Evolutionary conservation across 2,797 vertebrate genomes (phyloP).

Genomic region (Esox masquinongy): DNA sequence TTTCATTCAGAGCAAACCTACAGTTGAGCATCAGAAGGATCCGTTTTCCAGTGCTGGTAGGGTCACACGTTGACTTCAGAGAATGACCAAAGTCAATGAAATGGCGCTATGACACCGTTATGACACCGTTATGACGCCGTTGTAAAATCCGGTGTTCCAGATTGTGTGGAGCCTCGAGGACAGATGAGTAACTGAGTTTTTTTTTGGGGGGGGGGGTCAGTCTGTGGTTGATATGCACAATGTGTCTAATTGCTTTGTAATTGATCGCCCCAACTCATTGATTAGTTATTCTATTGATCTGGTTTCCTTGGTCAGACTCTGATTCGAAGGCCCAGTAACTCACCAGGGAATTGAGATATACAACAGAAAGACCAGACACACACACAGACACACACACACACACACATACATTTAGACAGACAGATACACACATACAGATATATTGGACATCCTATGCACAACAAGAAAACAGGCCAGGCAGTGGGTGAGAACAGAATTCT

Average conservation of each 20-base stretch:
- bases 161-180: slow-evolving; percentile 25
- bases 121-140: no score
- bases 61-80: no score
- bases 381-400: slow-evolving; percentile 3
- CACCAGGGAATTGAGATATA: slow-evolving; percentile 56
- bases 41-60: no score
- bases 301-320: slow-evolving; percentile 53
- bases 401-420: slow-evolving; percentile 45
- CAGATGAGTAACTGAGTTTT: no score
- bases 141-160: slow-evolving; percentile 2
- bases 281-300: slow-evolving; percentile 73
- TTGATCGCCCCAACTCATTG: slow-evolving; percentile 62
- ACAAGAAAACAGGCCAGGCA: slow-evolving; percentile 31
- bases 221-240: slow-evolving; percentile 22
- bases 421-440: slow-evolving; percentile 9
- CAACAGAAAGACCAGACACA: slow-evolving; percentile 47
- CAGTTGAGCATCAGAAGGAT: no score
- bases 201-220: slow-evolving; percentile 12
- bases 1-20: no score
- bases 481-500: no score
- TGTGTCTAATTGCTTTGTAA: slow-evolving; percentile 71
- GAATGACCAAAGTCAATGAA: no score
- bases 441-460: slow-evolving; percentile 47
- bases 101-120: no score
- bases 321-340: slow-evolving; percentile 59